Evolutionary conservation across 2,888 invertebrate species (phyloP).

Genomic region (Opisthograptis luteolata): DNA sequence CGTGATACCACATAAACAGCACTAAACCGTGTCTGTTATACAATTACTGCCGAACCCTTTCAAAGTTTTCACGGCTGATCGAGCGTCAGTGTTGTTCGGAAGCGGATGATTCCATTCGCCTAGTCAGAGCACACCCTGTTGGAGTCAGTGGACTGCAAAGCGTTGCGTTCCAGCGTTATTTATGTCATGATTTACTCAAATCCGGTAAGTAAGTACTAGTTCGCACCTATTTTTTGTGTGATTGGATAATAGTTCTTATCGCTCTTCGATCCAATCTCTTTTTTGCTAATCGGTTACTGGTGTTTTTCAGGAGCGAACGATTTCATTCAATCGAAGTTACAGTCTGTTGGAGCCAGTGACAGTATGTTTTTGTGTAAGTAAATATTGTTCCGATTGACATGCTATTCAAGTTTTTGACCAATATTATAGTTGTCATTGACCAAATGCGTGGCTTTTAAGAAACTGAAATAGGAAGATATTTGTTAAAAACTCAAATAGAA

Average conservation of each 20-base stretch:
- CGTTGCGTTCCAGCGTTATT: constrained; percentile 27
- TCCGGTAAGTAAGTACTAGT: constrained; percentile 8
- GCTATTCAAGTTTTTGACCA: too few relatives aligned
- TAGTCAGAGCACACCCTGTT: constrained; percentile 43
- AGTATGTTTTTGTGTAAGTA: too few relatives aligned
- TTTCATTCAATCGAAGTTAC: too few relatives aligned
- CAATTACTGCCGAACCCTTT: constrained; percentile 33
- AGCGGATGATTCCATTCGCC: constrained; percentile 59
- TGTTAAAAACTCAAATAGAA: too few relatives aligned
- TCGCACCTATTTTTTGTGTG: constrained; percentile 1
- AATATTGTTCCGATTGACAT: too few relatives aligned
- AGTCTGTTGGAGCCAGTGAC: too few relatives aligned
- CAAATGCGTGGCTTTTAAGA: too few relatives aligned
- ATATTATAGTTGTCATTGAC: too few relatives aligned
- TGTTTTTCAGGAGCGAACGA: too few relatives aligned
- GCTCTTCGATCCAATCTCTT: too few relatives aligned
- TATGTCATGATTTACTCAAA: constrained; percentile 21
- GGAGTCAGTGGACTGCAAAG: constrained; percentile 28
- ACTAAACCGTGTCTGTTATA: constrained; percentile 34
- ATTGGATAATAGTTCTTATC: background rate
- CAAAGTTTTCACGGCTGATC: constrained; percentile 37
- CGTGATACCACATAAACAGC: constrained; percentile 1
- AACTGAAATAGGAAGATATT: too few relatives aligned
- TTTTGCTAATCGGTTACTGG: too few relatives aligned
- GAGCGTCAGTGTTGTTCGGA: constrained; percentile 34